Conservation (phyloP, 2,797 vertebrate species). For the Telmatherina bonti region DNA sequence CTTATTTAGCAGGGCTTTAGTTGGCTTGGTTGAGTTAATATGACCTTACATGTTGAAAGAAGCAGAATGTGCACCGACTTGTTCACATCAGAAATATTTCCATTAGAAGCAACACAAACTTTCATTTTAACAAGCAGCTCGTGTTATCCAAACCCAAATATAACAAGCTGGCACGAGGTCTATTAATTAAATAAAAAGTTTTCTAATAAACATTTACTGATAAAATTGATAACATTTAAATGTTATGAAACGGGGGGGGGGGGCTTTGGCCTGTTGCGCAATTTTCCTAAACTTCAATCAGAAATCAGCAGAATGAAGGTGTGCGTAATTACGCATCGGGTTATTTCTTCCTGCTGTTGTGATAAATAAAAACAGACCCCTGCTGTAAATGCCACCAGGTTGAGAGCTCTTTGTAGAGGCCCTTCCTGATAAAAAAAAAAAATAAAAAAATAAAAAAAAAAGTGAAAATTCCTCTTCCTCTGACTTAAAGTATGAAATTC, state of each 20-base stretch:
- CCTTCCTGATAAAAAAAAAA: not conserved
- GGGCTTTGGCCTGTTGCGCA: conserved; percentile 4
- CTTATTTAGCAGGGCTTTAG: not conserved
- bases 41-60: not conserved
- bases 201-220: not conserved
- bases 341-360: not conserved
- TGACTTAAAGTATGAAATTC: not conserved
- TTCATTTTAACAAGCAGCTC: not conserved
- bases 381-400: not conserved
- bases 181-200: not conserved
- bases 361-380: not conserved
- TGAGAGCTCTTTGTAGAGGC: not conserved
- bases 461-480: not conserved
- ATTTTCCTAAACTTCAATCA: conserved; percentile 8
- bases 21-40: too few species aligned
- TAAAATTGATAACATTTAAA: not conserved
- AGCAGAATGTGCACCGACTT: too few species aligned
- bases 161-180: not conserved
- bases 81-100: too few species aligned
- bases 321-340: conserved; percentile 46
- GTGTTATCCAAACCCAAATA: not conserved
- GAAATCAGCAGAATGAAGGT: conserved; percentile 4
- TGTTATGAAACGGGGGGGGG: not conserved
- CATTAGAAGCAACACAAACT: not conserved
- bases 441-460: too few species aligned